Percentiles rank a stretch among this genome's conserved stretches.
Conservation (phyloP, 2,113 vertebrate species). For the Dicerorhinus sumatrensis region DNA sequence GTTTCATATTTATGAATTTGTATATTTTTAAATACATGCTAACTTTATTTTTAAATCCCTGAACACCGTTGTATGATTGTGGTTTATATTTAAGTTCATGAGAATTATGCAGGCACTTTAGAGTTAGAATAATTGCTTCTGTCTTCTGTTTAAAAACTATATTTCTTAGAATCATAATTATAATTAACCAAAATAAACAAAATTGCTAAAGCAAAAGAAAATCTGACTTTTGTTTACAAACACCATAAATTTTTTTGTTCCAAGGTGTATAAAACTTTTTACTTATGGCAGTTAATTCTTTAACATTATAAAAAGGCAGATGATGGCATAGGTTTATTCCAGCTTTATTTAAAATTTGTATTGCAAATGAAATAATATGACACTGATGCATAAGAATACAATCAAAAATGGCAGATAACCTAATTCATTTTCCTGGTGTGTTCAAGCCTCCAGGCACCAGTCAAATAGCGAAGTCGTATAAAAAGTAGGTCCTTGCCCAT, state of each 20-base stretch:
- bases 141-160: neutral
- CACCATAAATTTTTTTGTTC: constrained; percentile 21
- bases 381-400: constrained; percentile 78
- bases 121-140: neutral
- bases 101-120: neutral
- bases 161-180: constrained; percentile 28
- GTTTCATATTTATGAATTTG: neutral
- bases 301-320: constrained; percentile 77
- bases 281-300: constrained; percentile 55
- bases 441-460: constrained; percentile 95
- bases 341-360: constrained; percentile 84
- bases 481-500: constrained; percentile 97
- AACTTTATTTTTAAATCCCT: constrained; percentile 20
- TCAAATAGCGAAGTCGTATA: constrained; percentile 96
- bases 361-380: constrained; percentile 80
- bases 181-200: constrained; percentile 5
- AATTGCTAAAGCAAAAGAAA: constrained; percentile 25
- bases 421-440: constrained; percentile 91
- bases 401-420: constrained; percentile 78
- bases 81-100: constrained; percentile 3
- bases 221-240: neutral
- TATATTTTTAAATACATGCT: neutral
- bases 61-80: neutral
- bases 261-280: constrained; percentile 48
- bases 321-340: constrained; percentile 73